phyloP scores from a whole-genome alignment of 2,113 vertebrate genomes.

The Ptilonorhynchus violaceus region DNA sequence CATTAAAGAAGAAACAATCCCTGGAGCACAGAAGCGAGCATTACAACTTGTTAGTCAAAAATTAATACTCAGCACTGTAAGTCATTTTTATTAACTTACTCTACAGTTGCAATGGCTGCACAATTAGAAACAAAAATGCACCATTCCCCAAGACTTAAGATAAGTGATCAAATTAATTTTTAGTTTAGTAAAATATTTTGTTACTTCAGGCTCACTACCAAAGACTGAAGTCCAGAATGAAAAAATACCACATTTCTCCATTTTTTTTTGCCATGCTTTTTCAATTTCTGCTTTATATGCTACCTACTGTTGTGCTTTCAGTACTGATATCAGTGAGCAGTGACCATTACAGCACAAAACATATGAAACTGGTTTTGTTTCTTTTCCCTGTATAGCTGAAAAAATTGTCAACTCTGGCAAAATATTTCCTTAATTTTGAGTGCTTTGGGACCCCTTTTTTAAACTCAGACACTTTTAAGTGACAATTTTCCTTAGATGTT shows the following conservation, averaged over 20 bases:
- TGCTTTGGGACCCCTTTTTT: not conserved
- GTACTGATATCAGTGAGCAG: not conserved
- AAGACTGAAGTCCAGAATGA: not conserved
- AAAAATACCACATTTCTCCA: not conserved
- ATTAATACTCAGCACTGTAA: not conserved
- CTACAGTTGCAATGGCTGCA: not conserved
- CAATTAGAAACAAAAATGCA: not conserved
- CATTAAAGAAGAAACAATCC: conserved; percentile 33
- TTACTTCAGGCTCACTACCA: not conserved
- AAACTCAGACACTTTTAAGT: not conserved
- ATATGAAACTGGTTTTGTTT: fast-evolving
- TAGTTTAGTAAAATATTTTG: not conserved
- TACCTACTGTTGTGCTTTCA: not conserved
- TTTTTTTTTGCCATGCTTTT: not conserved
- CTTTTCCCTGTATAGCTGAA: not conserved
- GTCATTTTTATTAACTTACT: conserved; percentile 53
- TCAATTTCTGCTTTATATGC: not conserved
- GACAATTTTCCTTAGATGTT: not conserved
- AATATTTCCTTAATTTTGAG: not conserved
- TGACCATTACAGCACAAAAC: not conserved
- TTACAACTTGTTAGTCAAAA: conserved; percentile 41
- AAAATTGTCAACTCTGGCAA: not conserved
- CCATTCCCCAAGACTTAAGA: not conserved
- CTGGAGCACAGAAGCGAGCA: not conserved
- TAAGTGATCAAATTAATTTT: not conserved